phyloP scores from a whole-genome alignment of 2,888 invertebrate species.

The Alcis repandata region DNA sequence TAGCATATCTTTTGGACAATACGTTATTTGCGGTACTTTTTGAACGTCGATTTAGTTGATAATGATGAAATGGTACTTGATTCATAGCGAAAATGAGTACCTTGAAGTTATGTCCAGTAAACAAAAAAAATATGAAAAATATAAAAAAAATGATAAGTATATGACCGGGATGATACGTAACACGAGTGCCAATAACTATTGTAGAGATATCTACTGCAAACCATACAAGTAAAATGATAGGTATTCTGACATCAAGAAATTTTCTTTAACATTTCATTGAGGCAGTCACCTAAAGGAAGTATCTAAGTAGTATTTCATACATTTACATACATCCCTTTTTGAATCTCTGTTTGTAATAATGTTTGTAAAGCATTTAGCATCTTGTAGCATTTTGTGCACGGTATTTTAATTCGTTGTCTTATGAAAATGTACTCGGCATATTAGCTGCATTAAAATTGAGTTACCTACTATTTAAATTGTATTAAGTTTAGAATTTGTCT shows the following conservation, averaged over 20 bases:
- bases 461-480: slow-evolving; percentile 10
- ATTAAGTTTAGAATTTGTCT: slow-evolving; percentile 10
- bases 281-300: background rate
- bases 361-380: slow-evolving; percentile 28
- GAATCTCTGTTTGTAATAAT: slow-evolving; percentile 4
- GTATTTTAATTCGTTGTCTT: slow-evolving; percentile 1
- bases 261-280: slow-evolving; percentile 7
- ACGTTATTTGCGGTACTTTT: slow-evolving; percentile 48
- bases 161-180: slow-evolving; percentile 46
- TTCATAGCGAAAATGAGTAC: background rate
- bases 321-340: slow-evolving; percentile 11
- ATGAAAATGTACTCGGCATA: slow-evolving; percentile 8
- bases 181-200: slow-evolving; percentile 67
- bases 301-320: background rate
- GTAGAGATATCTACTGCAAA: slow-evolving; percentile 35
- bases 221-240: slow-evolving; percentile 23
- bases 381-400: slow-evolving; percentile 35
- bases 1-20: slow-evolving; percentile 71
- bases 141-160: background rate
- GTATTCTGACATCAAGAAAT: slow-evolving; percentile 9
- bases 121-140: background rate
- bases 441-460: slow-evolving; percentile 25
- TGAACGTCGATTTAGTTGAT: slow-evolving; percentile 43
- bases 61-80: background rate
- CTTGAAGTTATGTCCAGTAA: slow-evolving; percentile 3